phyloP scores from a whole-genome alignment of 2,113 vertebrate genomes.

The Excalfactoria chinensis region DNA sequence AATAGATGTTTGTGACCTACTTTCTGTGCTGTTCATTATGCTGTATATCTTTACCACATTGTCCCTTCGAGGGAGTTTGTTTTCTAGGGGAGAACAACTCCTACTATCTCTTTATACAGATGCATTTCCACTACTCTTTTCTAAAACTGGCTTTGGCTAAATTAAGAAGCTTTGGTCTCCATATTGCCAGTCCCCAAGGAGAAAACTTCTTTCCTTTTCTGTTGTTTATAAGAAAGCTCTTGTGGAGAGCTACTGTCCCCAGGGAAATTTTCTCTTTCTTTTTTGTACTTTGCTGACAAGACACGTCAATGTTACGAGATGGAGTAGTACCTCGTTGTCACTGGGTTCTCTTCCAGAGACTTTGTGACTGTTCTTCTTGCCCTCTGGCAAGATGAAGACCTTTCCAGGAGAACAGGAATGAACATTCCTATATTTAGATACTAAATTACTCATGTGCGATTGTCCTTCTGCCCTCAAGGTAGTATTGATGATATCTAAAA shows the following conservation, averaged over 20 bases:
- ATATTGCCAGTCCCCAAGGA: neutral
- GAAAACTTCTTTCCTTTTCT: neutral
- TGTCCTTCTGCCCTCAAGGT: conserved; percentile 2
- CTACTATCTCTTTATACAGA: neutral
- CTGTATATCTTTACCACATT: neutral
- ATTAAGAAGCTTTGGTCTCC: neutral
- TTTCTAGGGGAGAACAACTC: neutral
- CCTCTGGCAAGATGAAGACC: conserved; percentile 17
- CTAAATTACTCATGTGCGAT: neutral
- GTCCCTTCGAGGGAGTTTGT: neutral
- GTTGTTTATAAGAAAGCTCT: neutral
- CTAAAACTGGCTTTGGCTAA: neutral
- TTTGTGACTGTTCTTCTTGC: neutral
- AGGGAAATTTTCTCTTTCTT: neutral
- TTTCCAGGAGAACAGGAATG: neutral
- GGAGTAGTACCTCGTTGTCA: neutral
- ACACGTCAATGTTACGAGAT: neutral
- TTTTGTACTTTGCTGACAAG: conserved; percentile 30
- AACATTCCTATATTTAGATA: conserved; percentile 19
- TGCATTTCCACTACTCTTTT: neutral
- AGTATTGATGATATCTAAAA: neutral
- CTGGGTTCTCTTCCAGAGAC: neutral
- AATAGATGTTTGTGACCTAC: conserved; percentile 25
- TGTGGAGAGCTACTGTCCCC: neutral
- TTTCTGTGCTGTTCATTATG: neutral